phyloP scores from a whole-genome alignment of 2,888 invertebrate genomes.

The Hymenopus coronatus region DNA sequence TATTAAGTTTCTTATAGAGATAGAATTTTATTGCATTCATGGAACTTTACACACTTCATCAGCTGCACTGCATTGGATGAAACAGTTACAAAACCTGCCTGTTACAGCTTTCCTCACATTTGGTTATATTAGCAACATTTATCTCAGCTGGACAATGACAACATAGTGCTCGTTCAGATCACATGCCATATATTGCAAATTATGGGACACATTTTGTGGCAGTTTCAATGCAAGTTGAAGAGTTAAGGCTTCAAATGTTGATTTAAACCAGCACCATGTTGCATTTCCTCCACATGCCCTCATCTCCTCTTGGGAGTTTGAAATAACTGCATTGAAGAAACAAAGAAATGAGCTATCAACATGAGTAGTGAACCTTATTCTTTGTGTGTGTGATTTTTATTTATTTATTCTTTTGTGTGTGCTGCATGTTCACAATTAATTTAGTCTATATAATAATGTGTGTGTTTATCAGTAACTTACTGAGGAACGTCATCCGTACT shows the following conservation, averaged over 20 bases:
- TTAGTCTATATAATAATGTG: slow-evolving; percentile 28
- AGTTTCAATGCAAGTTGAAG: neutral
- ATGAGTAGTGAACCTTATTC: neutral
- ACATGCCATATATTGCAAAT: neutral
- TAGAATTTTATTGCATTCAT: slow-evolving; percentile 55
- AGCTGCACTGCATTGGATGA: slow-evolving; percentile 30
- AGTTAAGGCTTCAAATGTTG: neutral
- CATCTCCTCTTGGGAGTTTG: neutral
- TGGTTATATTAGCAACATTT: neutral
- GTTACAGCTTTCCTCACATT: neutral
- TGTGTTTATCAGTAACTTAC: slow-evolving; percentile 36
- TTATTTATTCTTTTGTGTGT: neutral
- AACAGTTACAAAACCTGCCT: slow-evolving; percentile 17
- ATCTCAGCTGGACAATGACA: neutral
- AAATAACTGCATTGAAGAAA: slow-evolving; percentile 2
- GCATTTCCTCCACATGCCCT: neutral
- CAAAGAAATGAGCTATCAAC: slow-evolving; percentile 20
- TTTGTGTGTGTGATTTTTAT: neutral
- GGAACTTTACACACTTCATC: slow-evolving; percentile 53
- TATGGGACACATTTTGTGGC: neutral
- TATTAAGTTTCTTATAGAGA: slow-evolving; percentile 41
- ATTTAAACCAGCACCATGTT: neutral
- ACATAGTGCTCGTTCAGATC: neutral
- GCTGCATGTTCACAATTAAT: neutral
- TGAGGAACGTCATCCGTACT: slow-evolving; percentile 51